phyloP scores from a whole-genome alignment of 2,797 vertebrate genomes.

The Sebastes nivosus region DNA sequence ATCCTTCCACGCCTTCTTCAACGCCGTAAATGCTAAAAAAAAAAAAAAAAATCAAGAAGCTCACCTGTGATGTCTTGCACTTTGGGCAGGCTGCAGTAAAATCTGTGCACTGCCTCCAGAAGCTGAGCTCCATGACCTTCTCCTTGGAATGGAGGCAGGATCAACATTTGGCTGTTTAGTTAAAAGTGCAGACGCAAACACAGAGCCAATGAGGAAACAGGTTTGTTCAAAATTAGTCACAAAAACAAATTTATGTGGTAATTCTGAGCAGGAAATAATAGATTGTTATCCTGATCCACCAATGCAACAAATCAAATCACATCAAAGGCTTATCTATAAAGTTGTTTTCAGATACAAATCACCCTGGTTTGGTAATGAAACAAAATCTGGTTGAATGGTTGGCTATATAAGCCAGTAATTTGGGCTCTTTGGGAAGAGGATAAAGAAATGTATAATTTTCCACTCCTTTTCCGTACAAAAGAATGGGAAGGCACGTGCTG shows the following conservation, averaged over 20 bases:
- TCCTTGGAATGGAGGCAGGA: conserved; percentile 97
- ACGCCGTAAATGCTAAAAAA: not conserved
- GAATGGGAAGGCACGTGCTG: conserved; percentile 97
- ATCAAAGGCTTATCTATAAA: conserved; percentile 74
- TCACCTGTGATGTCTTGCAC: conserved; percentile 98
- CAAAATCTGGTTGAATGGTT: conserved; percentile 76
- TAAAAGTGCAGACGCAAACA: conserved; percentile 56
- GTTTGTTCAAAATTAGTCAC: conserved; percentile 24
- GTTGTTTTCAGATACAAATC: conserved; percentile 79
- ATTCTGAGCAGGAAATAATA: conserved; percentile 48
- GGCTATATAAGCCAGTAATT: conserved; percentile 85
- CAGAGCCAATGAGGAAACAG: conserved; percentile 33
- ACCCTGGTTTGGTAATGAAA: conserved; percentile 75
- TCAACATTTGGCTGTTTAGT: conserved; percentile 93
- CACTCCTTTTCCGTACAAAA: conserved; percentile 84
- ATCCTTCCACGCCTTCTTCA: not conserved
- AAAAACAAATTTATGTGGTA: conserved; percentile 12
- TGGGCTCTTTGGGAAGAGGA: conserved; percentile 80
- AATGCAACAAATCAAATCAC: conserved; percentile 68
- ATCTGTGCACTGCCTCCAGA: conserved; percentile 95
- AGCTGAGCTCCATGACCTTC: conserved; percentile 97
- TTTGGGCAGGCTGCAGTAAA: conserved; percentile 90
- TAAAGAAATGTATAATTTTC: conserved; percentile 88
- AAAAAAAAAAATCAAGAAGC: not conserved
- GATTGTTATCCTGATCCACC: conserved; percentile 58